Conservation (phyloP, 2,888 invertebrate species). For the Hydriomena furcata region DNA sequence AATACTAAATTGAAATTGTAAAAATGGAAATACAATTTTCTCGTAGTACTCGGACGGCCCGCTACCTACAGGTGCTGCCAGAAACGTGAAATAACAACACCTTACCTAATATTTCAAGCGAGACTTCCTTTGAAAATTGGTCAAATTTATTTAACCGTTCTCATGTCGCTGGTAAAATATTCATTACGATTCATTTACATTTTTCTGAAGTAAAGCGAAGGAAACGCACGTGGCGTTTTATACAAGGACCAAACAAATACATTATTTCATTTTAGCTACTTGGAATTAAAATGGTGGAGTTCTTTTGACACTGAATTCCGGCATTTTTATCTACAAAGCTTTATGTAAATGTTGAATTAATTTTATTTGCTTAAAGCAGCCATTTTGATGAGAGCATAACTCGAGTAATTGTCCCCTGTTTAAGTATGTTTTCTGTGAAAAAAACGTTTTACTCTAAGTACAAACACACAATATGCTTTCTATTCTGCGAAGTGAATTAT, state of each 20-base stretch:
- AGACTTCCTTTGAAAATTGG: constrained; percentile 36
- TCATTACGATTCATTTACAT: constrained; percentile 30
- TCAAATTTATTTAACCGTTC: constrained; percentile 37
- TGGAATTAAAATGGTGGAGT: constrained; percentile 44
- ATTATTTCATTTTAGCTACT: constrained; percentile 24
- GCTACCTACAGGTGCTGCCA: constrained; percentile 70
- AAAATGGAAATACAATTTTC: constrained; percentile 84
- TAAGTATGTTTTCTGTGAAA: constrained; percentile 26
- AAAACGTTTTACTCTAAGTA: constrained; percentile 25
- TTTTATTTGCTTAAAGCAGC: constrained; percentile 47
- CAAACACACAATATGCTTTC: constrained; percentile 14
- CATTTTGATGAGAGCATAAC: constrained; percentile 39
- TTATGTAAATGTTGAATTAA: constrained; percentile 50
- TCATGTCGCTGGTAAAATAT: constrained; percentile 29
- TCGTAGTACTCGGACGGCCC: constrained; percentile 64
- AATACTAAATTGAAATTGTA: constrained; percentile 84
- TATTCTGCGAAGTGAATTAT: constrained; percentile 5
- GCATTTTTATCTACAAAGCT: constrained; percentile 48
- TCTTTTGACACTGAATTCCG: constrained; percentile 46
- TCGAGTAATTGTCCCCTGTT: constrained; percentile 31
- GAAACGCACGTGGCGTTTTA: constrained; percentile 36
- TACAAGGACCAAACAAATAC: constrained; percentile 37
- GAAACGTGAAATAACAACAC: constrained; percentile 70
- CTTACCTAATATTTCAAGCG: constrained; percentile 59
- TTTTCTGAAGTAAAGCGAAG: constrained; percentile 22